A percentile compares a stretch with the other conserved stretches of the same genome.
phyloP scores from a whole-genome alignment of 53 echinoderm and acorn worm genomes.

The Arbacia lixula region DNA sequence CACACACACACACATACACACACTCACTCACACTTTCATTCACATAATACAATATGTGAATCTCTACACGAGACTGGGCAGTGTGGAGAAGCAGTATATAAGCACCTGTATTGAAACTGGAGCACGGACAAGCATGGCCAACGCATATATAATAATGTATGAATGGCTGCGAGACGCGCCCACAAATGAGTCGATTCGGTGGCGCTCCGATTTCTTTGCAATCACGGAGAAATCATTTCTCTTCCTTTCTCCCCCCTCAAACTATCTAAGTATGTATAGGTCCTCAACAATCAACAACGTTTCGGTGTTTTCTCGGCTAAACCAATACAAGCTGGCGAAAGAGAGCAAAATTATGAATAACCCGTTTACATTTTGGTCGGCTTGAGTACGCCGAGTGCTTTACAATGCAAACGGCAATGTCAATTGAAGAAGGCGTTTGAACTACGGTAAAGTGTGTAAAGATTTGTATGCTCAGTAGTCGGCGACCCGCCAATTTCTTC shows the following conservation, averaged over 20 bases:
- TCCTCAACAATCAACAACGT: constrained; percentile 46
- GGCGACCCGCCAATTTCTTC: constrained; percentile 5
- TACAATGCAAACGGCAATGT: constrained; percentile 42
- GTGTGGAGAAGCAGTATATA: too few species aligned
- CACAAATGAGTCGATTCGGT: constrained; percentile 35
- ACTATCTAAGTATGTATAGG: constrained; percentile 11
- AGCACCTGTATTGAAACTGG: constrained; percentile 44
- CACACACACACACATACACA: neutral
- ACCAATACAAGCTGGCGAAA: constrained; percentile 47
- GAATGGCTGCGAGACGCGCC: constrained; percentile 32
- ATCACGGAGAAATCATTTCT: constrained; percentile 38
- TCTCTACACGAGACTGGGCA: too few species aligned
- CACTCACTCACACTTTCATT: neutral
- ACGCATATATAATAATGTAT: constrained; percentile 17
- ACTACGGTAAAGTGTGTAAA: constrained; percentile 30
- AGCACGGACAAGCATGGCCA: constrained; percentile 13
- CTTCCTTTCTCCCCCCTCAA: constrained; percentile 2
- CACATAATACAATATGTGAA: neutral
- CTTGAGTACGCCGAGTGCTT: constrained; percentile 41
- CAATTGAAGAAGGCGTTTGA: constrained; percentile 39
- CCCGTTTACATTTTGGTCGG: constrained; percentile 56
- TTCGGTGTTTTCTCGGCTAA: constrained; percentile 58
- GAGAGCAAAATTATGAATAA: constrained; percentile 53
- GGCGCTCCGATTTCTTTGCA: constrained; percentile 43
- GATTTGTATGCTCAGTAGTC: constrained; percentile 19